Percentiles rank a stretch among this genome's conserved stretches.
phyloP scores from a whole-genome alignment of 2,113 vertebrate genomes.

The Rhinogobius similis region DNA sequence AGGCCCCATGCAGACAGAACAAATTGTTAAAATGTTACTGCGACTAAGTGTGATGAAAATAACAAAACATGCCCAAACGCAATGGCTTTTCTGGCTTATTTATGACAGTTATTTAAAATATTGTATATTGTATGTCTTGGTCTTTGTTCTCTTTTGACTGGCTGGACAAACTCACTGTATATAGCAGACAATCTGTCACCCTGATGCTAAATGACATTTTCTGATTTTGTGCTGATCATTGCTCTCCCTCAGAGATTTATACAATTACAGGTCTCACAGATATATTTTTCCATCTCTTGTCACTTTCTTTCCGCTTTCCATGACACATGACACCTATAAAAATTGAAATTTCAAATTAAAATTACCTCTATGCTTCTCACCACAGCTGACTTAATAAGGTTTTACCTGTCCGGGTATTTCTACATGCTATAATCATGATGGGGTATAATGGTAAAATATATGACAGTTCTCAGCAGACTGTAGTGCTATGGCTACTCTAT shows the following conservation, averaged over 20 bases:
- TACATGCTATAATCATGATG: not conserved
- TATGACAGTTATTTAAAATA: not conserved
- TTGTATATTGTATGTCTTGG: not conserved
- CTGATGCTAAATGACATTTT: slow-evolving; percentile 24
- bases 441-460: not conserved
- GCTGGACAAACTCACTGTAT: slow-evolving; percentile 28
- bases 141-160: not conserved
- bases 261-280: slow-evolving; percentile 4
- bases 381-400: slow-evolving; percentile 19
- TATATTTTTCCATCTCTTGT: slow-evolving; percentile 11
- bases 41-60: too few species aligned
- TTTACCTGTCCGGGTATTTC: slow-evolving; percentile 8
- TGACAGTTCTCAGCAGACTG: not conserved
- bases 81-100: not conserved
- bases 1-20: too few species aligned
- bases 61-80: too few species aligned
- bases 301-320: not conserved
- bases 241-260: slow-evolving; percentile 19
- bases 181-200: slow-evolving; percentile 1
- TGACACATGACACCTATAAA: slow-evolving; percentile 10
- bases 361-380: slow-evolving; percentile 11
- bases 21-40: not conserved
- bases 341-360: slow-evolving; percentile 39
- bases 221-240: slow-evolving; percentile 23
- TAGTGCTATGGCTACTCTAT: not conserved